Base-by-base conservation (phyloP, 2,113 vertebrate species). In the Lepus americanus region DNA sequence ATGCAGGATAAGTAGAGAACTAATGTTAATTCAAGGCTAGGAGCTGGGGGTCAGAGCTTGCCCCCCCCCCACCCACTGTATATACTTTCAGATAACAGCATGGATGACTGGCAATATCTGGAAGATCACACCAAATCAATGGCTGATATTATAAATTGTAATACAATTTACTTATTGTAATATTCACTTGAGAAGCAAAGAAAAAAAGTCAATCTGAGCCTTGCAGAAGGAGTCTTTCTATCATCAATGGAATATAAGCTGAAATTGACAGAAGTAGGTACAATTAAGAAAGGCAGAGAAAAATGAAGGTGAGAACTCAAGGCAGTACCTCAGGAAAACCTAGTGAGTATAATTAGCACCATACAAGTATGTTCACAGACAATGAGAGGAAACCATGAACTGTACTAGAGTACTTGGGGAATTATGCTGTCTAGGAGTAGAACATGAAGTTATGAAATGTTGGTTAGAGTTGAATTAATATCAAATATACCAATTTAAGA, bases 91-190 rank as follows among this genome's bases (percentile, higher is more conserved):
- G 14, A 13, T 25, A 66, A 66, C 9, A 80, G 19, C 20, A 22
- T 6, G 3, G 53, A 36, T 76, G 5, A 80, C 25, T 39, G 10
- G 25, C 44, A 87, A 51, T 29, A 80, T 87, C 49, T 93, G 17
- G 53, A 64, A 81, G 29, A 78, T 44, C 33, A 93, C 0, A 51
- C 2, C 66, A 61, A 90, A 53, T 44, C 31, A 76, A 82, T 33
- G 74, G 31, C 36, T 89, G 86, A 91, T n/a, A 80, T 55, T 79
- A 25, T 79, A 51, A 20, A 76, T 11, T 1, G 23, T 33, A 4
- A 25, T 55, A 17, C 80, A 59, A 81, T 95, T 95, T 79, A 44
- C 44, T 44, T 44, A 44, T 44, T 44, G 44, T 44, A 96, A 79
- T 13, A 23, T 22, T 16, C 19, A 89, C 87, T 78, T 74, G 27